Evolutionary conservation across 2,888 invertebrate genomes (phyloP), one percentile per base, ranked within the genome.

Genomic region (Anticlea derivata): DNA sequence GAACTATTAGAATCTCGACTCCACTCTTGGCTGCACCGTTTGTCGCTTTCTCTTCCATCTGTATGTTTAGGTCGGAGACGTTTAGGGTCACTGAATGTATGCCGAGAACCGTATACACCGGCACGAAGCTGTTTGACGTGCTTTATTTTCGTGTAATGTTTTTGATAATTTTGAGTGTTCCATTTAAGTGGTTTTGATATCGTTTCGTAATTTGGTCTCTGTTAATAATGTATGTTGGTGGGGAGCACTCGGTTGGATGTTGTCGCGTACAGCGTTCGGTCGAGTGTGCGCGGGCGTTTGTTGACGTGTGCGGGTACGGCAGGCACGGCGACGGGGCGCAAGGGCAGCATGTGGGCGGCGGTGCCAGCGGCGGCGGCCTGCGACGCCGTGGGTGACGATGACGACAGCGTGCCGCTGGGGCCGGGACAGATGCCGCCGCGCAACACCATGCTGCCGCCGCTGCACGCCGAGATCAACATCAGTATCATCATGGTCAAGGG

Each of bases 401-500:
- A 92, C 30, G 92, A 90, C 65, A 86, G 85, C 27, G 92, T 91
- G 76, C 93, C 91, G 73, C 87, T 96, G 58, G 96, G 96, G 24
- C 96, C 96, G 2, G 96, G 96, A 11, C 96, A 96, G 83, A 92
- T 96, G 76, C 94, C 95, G 80, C 96, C 96, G 40, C 92, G 94
- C 63, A 95, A 94, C 67, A 94, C 94, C 68, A 93, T 93, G 64
- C 86, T 94, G 65, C 92, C 92, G 66, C 93, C 93, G 71, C 93
- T 93, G 50, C 94, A 94, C 65, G 96, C 97, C 2, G 96, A 97
- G 84, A 93, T 98, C 63, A 96, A 96, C 78, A 92, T 98, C 79
- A 96, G 96, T 53, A 94, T 98, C 68, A 93, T 96, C 71, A 95
- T 98, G 92, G 94, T 96, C 74, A 98, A 98, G 87, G 97, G 97